Percentiles rank a stretch among this genome's conserved stretches.
Evolutionary conservation across 92 coral and sea anemone genomes (phyloP).

Genomic region (Palythoa grandiflora): DNA sequence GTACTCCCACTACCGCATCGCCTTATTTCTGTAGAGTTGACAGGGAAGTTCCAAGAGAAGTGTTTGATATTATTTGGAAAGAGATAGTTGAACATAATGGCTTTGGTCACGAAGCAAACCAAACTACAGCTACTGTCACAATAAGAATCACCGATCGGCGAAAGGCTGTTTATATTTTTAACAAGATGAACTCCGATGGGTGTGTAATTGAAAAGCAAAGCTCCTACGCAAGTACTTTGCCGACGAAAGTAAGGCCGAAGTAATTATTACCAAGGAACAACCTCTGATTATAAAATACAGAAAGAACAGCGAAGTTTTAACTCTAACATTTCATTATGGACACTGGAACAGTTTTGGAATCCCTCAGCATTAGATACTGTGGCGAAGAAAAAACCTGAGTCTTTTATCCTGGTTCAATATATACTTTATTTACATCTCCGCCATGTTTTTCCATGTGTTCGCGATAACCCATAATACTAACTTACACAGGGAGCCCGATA

Average conservation of each 20-base stretch:
- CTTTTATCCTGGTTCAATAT: too few relatives aligned
- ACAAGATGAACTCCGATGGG: conserved; percentile 46
- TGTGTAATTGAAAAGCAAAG: conserved; percentile 6
- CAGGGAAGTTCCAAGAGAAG: conserved; percentile 51
- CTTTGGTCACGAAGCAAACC: conserved; percentile 49
- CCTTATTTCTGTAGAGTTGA: conserved; percentile 36
- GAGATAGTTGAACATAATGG: conserved; percentile 50
- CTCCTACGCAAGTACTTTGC: conserved; percentile 10
- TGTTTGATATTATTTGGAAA: conserved; percentile 44
- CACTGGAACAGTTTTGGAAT: conserved; percentile 47
- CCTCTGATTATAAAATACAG: conserved; percentile 48
- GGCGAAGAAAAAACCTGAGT: too few relatives aligned
- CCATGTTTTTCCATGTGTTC: too few relatives aligned
- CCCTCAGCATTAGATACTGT: conserved; percentile 30
- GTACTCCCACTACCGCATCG: conserved; percentile 24
- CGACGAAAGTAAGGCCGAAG: conserved; percentile 34
- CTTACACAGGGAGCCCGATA: too few relatives aligned
- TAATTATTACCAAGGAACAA: conserved; percentile 37
- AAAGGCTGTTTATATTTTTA: conserved; percentile 45
- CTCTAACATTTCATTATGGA: conserved; percentile 42
- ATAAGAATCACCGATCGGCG: conserved; percentile 30
- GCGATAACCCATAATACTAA: too few relatives aligned
- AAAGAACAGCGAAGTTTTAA: conserved; percentile 40
- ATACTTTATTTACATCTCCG: too few relatives aligned
- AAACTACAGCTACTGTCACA: conserved; percentile 11